A percentile compares a stretch with the other conserved stretches of the same genome.
phyloP scores from a whole-genome alignment of 2,888 invertebrate species.

The Nephrocerus scutellatus region DNA sequence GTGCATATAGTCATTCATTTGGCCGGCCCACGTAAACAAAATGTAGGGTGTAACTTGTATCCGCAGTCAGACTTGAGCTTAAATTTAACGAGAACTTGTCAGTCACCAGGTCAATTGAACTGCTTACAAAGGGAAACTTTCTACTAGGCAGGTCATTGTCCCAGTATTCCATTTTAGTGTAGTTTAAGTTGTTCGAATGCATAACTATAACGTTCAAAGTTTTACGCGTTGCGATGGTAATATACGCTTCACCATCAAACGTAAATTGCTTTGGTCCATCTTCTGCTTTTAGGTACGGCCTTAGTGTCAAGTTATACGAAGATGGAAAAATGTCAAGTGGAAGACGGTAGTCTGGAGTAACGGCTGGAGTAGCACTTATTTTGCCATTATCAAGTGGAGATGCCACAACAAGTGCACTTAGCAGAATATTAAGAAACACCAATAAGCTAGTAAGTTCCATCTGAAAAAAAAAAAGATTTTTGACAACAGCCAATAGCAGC shows the following conservation, averaged over 20 bases:
- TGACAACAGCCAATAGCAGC: no score
- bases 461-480: no score
- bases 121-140: constrained; percentile 28
- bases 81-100: constrained; percentile 48
- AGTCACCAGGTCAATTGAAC: constrained; percentile 30
- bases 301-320: constrained; percentile 51
- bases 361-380: no score
- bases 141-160: constrained; percentile 8
- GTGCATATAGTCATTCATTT: constrained; percentile 50
- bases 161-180: constrained; percentile 27
- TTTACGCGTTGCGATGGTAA: constrained; percentile 48
- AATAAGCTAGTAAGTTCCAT: no score
- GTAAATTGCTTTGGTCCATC: constrained; percentile 34
- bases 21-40: constrained; percentile 50
- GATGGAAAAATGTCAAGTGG: constrained; percentile 47
- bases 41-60: constrained; percentile 45
- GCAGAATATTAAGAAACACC: no score
- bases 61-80: constrained; percentile 31
- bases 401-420: no score
- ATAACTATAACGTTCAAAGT: constrained; percentile 48
- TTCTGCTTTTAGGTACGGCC: constrained; percentile 49
- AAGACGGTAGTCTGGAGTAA: constrained; percentile 32
- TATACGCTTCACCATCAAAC: constrained; percentile 43
- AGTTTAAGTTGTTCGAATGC: constrained; percentile 50
- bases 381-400: no score